Percentiles rank a stretch among this genome's conserved stretches.
These are phyloP conservation scores for Protodeltote pygarga DNA, from an alignment of 2,888 invertebrate genomes.

Conservation along the genomic window DNA sequence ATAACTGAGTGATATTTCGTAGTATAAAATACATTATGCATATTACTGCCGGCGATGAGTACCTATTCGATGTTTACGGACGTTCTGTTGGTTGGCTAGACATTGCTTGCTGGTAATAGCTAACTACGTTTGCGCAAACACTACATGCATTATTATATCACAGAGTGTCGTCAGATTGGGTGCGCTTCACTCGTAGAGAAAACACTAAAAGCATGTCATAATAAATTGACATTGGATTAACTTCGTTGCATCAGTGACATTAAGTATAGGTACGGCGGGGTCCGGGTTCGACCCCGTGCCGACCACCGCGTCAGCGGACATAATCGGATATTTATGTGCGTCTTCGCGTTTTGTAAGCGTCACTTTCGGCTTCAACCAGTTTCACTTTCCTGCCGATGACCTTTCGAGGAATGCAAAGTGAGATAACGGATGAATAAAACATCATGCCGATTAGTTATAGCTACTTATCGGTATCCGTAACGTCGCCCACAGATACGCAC, in stretches of 20 bases:
- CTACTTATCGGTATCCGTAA: constrained; percentile 16
- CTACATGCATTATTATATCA: constrained; percentile 57
- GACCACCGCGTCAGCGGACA: constrained; percentile 47
- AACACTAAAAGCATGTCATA: constrained; percentile 65
- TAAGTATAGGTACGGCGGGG: constrained; percentile 40
- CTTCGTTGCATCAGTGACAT: constrained; percentile 67
- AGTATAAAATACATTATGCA: constrained; percentile 48
- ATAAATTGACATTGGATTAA: constrained; percentile 72
- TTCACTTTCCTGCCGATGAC: constrained; percentile 83
- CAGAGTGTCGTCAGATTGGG: constrained; percentile 48
- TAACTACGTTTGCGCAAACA: constrained; percentile 65
- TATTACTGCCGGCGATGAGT: constrained; percentile 6
- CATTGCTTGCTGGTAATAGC: constrained; percentile 44
- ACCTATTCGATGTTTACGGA: constrained; percentile 23
- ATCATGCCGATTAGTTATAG: constrained; percentile 48
- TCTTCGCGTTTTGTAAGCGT: constrained; percentile 71
- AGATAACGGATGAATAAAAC: constrained; percentile 77
- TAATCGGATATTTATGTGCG: constrained; percentile 68
- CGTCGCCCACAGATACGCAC: neutral
- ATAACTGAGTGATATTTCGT: constrained; percentile 51
- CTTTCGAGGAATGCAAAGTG: constrained; percentile 75
- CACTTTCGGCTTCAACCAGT: constrained; percentile 76
- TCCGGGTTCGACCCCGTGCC: constrained; percentile 56
- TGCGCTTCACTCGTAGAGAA: constrained; percentile 50
- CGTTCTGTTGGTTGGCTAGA: constrained; percentile 24